Percentiles rank a stretch among this genome's conserved stretches.
These are phyloP conservation scores for Drosophila sechellia DNA, from an alignment of 1,140 invertebrate species.

Conservation along the genomic window DNA sequence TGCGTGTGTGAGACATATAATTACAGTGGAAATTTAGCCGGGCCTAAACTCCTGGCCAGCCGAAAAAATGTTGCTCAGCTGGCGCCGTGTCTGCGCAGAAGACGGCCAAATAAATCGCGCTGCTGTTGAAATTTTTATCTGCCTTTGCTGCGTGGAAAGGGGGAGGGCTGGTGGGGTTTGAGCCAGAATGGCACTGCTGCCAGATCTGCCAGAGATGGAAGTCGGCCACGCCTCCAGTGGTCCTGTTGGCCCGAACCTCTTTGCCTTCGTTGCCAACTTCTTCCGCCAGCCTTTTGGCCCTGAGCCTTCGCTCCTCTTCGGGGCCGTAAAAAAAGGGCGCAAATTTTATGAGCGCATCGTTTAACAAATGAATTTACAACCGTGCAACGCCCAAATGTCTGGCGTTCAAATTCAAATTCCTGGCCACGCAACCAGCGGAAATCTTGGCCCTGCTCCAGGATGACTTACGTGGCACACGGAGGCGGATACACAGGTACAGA, in stretches of 20 bases:
- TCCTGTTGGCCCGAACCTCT: conserved; percentile 50
- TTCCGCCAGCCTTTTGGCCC: conserved; percentile 33
- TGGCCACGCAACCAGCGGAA: conserved; percentile 39
- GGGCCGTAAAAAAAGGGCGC: conserved; percentile 78
- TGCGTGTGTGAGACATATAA: conserved; percentile 59
- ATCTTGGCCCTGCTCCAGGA: conserved; percentile 54
- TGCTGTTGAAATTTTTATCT: conserved; percentile 78
- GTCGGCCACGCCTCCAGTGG: conserved; percentile 59
- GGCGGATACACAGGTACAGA: conserved; percentile 56
- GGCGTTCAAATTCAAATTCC: conserved; percentile 84
- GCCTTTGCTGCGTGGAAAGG: conserved; percentile 32
- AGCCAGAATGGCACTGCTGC: conserved; percentile 70
- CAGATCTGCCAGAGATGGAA: conserved; percentile 60
- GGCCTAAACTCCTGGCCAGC: conserved; percentile 34
- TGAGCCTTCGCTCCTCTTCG: conserved; percentile 10
- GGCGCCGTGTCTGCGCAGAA: conserved; percentile 70
- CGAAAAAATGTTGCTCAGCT: conserved; percentile 59
- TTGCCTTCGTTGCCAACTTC: conserved; percentile 50
- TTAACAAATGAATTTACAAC: conserved; percentile 85
- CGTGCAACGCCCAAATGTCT: conserved; percentile 84
- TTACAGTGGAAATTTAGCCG: conserved; percentile 62
- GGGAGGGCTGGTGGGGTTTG: neutral
- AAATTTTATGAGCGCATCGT: conserved; percentile 84
- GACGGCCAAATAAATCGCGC: conserved; percentile 80
- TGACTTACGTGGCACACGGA: conserved; percentile 72